Percentiles rank a stretch among this genome's conserved stretches.
Conservation (phyloP, 2,113 vertebrate species). For the Catharus bicknelli region DNA sequence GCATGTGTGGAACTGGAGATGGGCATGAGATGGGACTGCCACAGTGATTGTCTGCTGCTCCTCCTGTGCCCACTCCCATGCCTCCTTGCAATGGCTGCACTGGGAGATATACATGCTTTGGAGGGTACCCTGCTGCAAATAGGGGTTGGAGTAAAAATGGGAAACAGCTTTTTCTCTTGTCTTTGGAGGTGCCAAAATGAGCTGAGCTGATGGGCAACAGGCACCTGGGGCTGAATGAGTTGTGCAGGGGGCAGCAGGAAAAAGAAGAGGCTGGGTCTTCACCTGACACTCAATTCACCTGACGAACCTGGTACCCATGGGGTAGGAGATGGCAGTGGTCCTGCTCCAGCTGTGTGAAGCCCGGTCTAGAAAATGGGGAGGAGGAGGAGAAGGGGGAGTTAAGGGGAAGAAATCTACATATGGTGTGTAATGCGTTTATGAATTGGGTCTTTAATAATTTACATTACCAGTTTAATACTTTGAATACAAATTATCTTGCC, state of each 20-base stretch:
- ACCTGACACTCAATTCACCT: neutral
- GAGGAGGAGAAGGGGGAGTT: neutral
- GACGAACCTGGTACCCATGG: neutral
- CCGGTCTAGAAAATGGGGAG: conserved; percentile 15
- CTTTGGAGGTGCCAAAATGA: neutral
- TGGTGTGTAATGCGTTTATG: conserved; percentile 67
- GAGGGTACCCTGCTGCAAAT: neutral
- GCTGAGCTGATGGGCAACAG: neutral
- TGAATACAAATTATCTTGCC: conserved; percentile 76
- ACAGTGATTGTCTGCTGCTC: neutral
- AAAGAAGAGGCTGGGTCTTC: neutral
- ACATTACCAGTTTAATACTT: conserved; percentile 74
- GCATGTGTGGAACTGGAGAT: rapidly evolving
- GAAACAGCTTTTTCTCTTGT: neutral
- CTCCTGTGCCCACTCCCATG: rapidly evolving
- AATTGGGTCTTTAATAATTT: conserved; percentile 79
- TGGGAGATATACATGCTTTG: rapidly evolving
- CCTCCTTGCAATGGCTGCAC: neutral
- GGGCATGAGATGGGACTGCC: neutral
- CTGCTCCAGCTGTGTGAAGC: neutral
- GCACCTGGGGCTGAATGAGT: rapidly evolving
- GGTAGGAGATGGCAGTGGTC: neutral
- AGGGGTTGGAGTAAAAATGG: neutral
- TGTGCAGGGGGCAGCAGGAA: neutral
- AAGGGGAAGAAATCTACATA: conserved; percentile 57